These are phyloP conservation scores for Tarsius wallacei DNA, from an alignment of 2,797 vertebrate genomes.

Conservation along the genomic window DNA sequence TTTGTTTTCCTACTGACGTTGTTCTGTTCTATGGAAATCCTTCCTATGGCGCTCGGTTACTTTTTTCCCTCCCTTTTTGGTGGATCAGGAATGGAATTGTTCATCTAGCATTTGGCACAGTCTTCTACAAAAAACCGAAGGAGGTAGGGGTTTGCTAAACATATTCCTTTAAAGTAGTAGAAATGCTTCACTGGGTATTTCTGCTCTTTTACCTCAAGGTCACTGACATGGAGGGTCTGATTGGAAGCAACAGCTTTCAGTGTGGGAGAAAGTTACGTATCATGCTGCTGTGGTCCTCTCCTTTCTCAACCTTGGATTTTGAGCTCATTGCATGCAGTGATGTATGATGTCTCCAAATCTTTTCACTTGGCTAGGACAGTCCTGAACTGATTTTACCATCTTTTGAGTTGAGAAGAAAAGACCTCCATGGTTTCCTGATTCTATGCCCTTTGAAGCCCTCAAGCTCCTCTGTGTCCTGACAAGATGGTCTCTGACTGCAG, in stretches of 20 bases:
- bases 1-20: background rate
- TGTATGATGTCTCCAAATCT: background rate
- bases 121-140: conserved; percentile 14
- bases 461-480: background rate
- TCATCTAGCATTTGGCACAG: background rate
- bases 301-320: background rate
- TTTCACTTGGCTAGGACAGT: background rate
- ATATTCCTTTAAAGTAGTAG: background rate
- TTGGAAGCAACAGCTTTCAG: background rate
- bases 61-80: background rate
- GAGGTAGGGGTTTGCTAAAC: background rate
- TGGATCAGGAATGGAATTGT: background rate
- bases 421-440: background rate
- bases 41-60: background rate
- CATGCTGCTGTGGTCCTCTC: background rate
- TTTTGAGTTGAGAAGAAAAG: background rate
- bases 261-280: background rate
- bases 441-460: background rate
- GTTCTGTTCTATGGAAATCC: background rate
- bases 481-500: background rate
- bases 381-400: background rate
- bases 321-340: background rate
- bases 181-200: conserved; percentile 18
- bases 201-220: conserved; percentile 31
- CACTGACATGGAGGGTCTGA: background rate